phyloP scores from a whole-genome alignment of 2,113 vertebrate genomes.

The Chloebia gouldiae region DNA sequence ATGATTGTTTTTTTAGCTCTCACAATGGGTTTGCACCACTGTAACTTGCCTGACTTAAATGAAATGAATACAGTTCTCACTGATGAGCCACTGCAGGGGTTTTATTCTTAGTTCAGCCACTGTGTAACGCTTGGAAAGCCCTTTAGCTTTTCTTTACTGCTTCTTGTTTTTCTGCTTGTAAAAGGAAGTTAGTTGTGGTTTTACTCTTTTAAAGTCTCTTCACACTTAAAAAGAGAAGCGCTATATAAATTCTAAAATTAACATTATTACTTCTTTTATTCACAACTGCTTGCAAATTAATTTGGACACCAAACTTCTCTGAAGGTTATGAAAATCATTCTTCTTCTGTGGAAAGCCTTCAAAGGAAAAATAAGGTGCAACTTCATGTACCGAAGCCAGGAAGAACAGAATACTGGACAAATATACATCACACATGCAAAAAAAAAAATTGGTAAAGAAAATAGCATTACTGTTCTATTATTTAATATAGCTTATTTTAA shows the following conservation, averaged over 20 bases:
- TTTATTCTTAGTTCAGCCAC: conserved; percentile 2
- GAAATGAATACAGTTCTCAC: conserved; percentile 11
- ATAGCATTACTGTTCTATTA: not conserved
- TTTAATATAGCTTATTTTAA: not conserved
- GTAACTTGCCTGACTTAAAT: conserved; percentile 26
- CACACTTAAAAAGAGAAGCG: not conserved
- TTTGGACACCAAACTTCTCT: not conserved
- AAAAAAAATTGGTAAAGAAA: not conserved
- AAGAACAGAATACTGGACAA: not conserved
- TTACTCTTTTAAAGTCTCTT: not conserved
- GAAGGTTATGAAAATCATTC: not conserved
- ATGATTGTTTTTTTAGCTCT: not conserved
- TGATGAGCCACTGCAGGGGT: not conserved
- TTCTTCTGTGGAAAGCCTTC: not conserved
- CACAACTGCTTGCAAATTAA: not conserved
- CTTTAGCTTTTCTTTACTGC: not conserved
- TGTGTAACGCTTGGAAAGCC: not conserved
- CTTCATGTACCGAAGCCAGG: not conserved
- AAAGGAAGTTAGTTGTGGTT: not conserved
- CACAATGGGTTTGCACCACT: conserved; percentile 1
- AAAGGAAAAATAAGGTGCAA: not conserved
- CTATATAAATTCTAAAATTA: not conserved
- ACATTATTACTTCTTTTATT: not conserved
- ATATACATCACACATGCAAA: not conserved
- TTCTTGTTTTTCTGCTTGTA: not conserved